A percentile compares a stretch with the other conserved stretches of the same genome.
These are phyloP conservation scores for Plutomurus gul DNA, from an alignment of 1,140 invertebrate genomes.

Conservation along the genomic window DNA sequence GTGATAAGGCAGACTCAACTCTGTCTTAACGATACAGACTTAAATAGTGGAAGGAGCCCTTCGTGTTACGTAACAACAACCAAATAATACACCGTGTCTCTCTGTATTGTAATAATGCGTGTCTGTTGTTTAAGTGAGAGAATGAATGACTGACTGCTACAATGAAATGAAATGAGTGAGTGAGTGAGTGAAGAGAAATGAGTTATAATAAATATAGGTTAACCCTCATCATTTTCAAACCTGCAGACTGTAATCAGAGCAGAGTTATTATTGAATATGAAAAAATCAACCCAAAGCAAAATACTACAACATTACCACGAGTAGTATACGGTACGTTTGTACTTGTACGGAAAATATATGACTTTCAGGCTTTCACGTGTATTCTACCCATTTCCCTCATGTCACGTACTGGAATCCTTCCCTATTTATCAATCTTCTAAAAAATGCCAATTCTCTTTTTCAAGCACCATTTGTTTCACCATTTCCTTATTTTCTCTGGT, in stretches of 20 bases:
- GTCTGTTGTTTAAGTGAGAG: neutral
- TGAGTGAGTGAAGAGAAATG: slow-evolving; percentile 6
- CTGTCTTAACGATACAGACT: neutral
- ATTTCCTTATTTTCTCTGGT: slow-evolving; percentile 2
- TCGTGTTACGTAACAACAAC: neutral
- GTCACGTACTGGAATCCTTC: neutral
- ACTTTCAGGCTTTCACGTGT: neutral
- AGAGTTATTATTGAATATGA: slow-evolving; percentile 10
- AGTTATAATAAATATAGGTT: slow-evolving; percentile 20
- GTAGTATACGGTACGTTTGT: neutral
- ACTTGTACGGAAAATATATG: neutral
- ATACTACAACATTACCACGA: neutral
- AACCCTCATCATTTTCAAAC: slow-evolving; percentile 14
- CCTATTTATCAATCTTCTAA: neutral
- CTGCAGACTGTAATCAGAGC: slow-evolving; percentile 22
- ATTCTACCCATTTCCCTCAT: slow-evolving; percentile 9
- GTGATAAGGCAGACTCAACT: neutral
- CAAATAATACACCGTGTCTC: neutral
- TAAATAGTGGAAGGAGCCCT: neutral
- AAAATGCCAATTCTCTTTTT: too few species aligned
- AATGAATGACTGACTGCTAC: neutral
- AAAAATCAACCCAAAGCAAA: neutral
- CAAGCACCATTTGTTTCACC: neutral
- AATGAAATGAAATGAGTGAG: slow-evolving; percentile 13
- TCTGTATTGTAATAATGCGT: neutral